Evolutionary conservation across 2,888 invertebrate genomes (phyloP), one percentile per base, ranked within the genome.

Genomic region (Idaea biselata): DNA sequence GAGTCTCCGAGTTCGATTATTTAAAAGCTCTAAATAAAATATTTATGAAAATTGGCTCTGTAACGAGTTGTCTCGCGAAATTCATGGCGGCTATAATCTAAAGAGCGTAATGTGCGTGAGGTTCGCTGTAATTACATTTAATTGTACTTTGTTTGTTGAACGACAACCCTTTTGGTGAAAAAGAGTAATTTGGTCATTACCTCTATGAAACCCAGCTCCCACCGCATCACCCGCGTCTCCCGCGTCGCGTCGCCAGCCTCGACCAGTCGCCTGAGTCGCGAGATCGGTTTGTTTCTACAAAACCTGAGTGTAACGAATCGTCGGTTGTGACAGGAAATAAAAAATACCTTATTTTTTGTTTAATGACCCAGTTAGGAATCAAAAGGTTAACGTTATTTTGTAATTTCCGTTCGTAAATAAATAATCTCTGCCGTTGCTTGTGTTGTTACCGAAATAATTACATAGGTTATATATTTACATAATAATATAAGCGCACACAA

Each of bases 11-110:
- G 65, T 68, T 68, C 63, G 60, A 68, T 66, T 66, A 71, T 71
- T 71, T 71, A 71, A 71, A 71, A 70, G 68, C 63, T 67, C 59
- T 62, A 66, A 68, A 66, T 66, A 63, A 68, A 67, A 66, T 67
- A 69, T 66, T 63, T 61, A 57, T 55, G 60, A 55, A 64, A 64
- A 59, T 44, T 58, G 63, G 60, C 62, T 61, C 62, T 65, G 68
- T 66, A 63, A 67, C 58, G 59, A 66, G 61, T 68, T 3, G 44
- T 2, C 44, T 44, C 31, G 61, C 57, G 63, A 61, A 59, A 64
- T 68, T 69, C 64, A 69, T 68, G 66, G 60, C 65, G 60, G 25
- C 25, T 25, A 25, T 33, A 33, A 33, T 33, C 8, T 44, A 14
- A 14, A 14, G 8, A 3, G 44, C 44, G 44, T 44, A 2, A 14